phyloP scores from a whole-genome alignment of 2,113 vertebrate species.

The Dicentrarchus labrax region DNA sequence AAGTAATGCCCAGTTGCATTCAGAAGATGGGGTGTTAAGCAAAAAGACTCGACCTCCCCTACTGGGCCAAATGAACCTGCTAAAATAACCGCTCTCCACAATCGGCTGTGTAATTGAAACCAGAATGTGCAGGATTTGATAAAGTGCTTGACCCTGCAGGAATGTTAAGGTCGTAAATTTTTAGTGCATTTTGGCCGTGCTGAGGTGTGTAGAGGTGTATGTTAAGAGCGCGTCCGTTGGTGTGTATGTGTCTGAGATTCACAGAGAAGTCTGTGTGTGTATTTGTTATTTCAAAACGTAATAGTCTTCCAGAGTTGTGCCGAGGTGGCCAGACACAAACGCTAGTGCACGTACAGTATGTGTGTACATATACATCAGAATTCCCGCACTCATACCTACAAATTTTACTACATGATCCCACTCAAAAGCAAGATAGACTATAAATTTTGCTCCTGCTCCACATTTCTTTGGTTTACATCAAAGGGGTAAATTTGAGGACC shows the following conservation, averaged over 20 bases:
- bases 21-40: constrained; percentile 88
- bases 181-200: constrained; percentile 88
- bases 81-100: constrained; percentile 97
- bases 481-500: constrained; percentile 35
- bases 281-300: constrained; percentile 81
- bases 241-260: constrained; percentile 59
- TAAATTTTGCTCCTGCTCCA: constrained; percentile 59
- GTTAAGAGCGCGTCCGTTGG: constrained; percentile 67
- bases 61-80: constrained; percentile 99
- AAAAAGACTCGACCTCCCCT: constrained; percentile 91
- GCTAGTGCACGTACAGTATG: constrained; percentile 36
- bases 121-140: constrained; percentile 99
- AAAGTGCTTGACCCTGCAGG: constrained; percentile 98
- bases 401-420: constrained; percentile 27
- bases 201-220: constrained; percentile 76
- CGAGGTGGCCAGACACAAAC: constrained; percentile 29
- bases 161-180: constrained; percentile 99
- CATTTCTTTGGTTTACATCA: constrained; percentile 58
- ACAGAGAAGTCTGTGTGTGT: constrained; percentile 59
- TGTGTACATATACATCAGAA: constrained; percentile 5
- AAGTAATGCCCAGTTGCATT: constrained; percentile 62
- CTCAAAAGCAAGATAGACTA: constrained; percentile 55
- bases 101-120: constrained; percentile 99
- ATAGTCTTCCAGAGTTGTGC: constrained; percentile 85
- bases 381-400: constrained; percentile 44